Base-by-base conservation (phyloP, 2,888 invertebrate species). In the Rosalia funebris region DNA sequence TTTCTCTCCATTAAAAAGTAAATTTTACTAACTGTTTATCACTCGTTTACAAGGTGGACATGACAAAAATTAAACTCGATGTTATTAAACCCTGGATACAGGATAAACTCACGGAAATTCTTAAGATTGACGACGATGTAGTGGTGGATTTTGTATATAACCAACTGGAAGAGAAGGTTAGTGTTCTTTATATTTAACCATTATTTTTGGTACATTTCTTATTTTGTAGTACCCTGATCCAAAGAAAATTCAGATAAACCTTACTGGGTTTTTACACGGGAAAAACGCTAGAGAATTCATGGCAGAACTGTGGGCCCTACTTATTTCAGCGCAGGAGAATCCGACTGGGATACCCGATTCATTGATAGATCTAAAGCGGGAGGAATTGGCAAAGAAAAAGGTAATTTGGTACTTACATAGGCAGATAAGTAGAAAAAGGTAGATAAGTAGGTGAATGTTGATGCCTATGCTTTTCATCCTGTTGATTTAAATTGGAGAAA, bases 21-120 rank as follows among this genome's bases (percentile, higher is more conserved):
- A 39, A 47, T n/a, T n/a, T n/a, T n/a, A n/a, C 17, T 37, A 32
- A 19, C 25, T 25, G 25, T 5, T 25, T 25, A 7, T 25, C 7
- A 3, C 46, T 36, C 57, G 12, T 41, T 39, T 69, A 71, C 54
- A 74, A 93, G 96, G 93, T 99, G 81, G 98, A 99, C 82, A 96
- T 98, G 95, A 91, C 92, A 52, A 98, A 98, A 84, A 95, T 99
- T 60, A 98, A 99, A 82, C 84, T 99, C 75, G 98, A 99, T 78
- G 95, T 96, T 41, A 87, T 99, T 76, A 97, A 98, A 79, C 99
- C 99, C 67, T 99, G 99, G 99, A 99, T 99, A 78, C 94, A 96
- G 19, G 91, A 94, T 79, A 94, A 96, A 83, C 91, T 99, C 60
- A 98, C 96, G 1, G 96, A 98, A 78, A 91, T 98, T 61, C 87